Percentiles rank a stretch among this genome's conserved stretches.
These are phyloP conservation scores for Gulo gulo DNA, from an alignment of 2,113 vertebrate species.

Conservation along the genomic window DNA sequence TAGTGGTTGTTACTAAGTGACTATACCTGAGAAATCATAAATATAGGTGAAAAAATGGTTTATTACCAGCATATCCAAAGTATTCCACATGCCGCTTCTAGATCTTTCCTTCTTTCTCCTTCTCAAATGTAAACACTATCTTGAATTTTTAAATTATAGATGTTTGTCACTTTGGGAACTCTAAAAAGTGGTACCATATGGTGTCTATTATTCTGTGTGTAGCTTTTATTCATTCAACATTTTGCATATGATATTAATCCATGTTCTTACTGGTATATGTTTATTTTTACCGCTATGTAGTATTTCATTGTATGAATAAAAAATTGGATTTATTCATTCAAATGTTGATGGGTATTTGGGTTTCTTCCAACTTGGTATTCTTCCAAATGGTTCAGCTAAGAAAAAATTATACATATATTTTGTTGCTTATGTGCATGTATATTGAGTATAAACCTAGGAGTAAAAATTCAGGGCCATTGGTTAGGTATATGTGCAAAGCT, in stretches of 20 bases:
- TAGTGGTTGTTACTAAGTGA: not conserved
- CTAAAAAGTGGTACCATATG: not conserved
- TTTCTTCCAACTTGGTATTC: not conserved
- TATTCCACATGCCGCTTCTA: not conserved
- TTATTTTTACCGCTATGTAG: not conserved
- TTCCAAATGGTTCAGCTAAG: not conserved
- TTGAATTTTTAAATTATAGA: not conserved
- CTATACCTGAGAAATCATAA: not conserved
- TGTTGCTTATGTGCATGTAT: not conserved
- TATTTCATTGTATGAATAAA: not conserved
- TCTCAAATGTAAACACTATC: not conserved
- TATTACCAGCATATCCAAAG: not conserved
- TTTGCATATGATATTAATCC: not conserved
- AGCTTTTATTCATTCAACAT: not conserved
- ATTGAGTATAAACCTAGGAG: not conserved
- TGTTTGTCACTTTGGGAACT: not conserved
- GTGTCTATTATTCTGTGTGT: not conserved
- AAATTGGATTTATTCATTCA: not conserved
- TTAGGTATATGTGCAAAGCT: not conserved
- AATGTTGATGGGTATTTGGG: not conserved
- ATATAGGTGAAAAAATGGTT: not conserved
- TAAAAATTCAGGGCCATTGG: not conserved
- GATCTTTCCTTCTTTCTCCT: not conserved
- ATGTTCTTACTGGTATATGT: not conserved
- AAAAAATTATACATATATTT: not conserved